Evolutionary conservation across 92 coral and sea anemone species (phyloP), one percentile per base, ranked within the genome.

Genomic region (Zoanthus gigantus): DNA sequence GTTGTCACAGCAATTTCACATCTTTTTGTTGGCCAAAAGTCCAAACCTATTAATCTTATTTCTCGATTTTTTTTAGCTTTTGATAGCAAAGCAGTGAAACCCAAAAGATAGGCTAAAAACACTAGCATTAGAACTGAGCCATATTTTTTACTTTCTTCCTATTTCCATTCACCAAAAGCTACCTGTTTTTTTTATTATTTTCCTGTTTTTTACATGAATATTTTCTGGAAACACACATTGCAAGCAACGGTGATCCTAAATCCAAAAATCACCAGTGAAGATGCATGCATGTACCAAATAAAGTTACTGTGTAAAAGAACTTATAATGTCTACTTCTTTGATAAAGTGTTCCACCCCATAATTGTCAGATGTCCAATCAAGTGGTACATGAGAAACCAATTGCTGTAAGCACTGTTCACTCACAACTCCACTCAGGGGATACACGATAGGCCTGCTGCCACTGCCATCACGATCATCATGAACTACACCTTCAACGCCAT

Each of bases 401-500:
- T 58, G 54, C 18, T 50, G 61, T 52, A 71, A 54, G 50, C 91
- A 87, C 45, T 87, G 44, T 73, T 87, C 88, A 82, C 85, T 74
- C 76, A 91, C 71, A 29, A 67, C 53, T 52, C 83, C 47, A 42
- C 77, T 37, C 44, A 63, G 88, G 58, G 91, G 80, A 54, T 32
- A 66, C 47, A 87, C 73, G 68, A 91, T 83, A 45, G 91, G 93
- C 91, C 93, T 87, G 87, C 90, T 76, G 61, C 79, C 90, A 74
- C 68, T 72, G 71, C 80, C 85, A 66, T 75, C 86, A 57, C 72
- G 88, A 47, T 78, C 78, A 73, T 45, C 79, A 61, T 88, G 89
- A 56, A 87, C 53, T 60, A 92, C 83, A 54, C 92, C 94, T 81
- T 92, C 94, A 73, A 78, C 84, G 58, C 89, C 91, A 91, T 87